Evolutionary conservation across 2,888 invertebrate genomes (phyloP).

Genomic region (Mongoloraphidia duomilia): DNA sequence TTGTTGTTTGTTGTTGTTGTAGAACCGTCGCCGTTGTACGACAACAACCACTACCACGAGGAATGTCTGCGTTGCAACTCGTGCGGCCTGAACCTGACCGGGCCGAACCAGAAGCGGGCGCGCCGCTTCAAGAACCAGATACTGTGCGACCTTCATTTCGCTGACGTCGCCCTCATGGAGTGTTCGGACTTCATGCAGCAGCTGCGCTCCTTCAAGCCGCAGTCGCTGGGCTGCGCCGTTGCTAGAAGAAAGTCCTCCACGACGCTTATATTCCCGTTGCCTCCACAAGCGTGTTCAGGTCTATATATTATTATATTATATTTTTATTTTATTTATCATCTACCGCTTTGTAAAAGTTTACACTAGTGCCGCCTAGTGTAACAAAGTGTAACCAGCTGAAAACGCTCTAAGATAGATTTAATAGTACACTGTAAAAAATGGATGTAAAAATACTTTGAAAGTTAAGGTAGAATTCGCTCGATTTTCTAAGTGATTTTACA

Average conservation of each 20-base stretch:
- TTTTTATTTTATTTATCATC: background rate
- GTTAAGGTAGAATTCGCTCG: no score
- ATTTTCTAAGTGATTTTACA: no score
- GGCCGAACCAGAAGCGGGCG: constrained; percentile 59
- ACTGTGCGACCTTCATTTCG: constrained; percentile 90
- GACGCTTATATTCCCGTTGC: constrained; percentile 84
- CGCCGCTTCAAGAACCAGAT: constrained; percentile 72
- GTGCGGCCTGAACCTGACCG: constrained; percentile 84
- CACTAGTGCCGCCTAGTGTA: no score
- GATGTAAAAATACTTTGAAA: no score
- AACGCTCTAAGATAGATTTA: no score
- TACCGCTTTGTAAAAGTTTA: no score
- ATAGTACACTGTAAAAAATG: no score
- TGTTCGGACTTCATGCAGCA: constrained; percentile 96
- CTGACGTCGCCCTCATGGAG: constrained; percentile 94
- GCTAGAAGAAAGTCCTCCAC: constrained; percentile 87
- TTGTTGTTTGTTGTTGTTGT: constrained; percentile 5
- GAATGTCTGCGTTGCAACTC: constrained; percentile 95
- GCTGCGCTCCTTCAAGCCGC: constrained; percentile 88
- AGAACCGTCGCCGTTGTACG: constrained; percentile 85
- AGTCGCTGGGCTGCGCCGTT: constrained; percentile 88
- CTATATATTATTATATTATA: constrained; percentile 20
- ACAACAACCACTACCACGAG: constrained; percentile 94
- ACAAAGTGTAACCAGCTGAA: no score
- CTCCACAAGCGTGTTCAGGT: constrained; percentile 91